Evolutionary conservation across 30 jellyfish, hydroid and myxozoan genomes (phyloP), one percentile per base, ranked within the genome.

Genomic region (Nemopilema nomurai): DNA sequence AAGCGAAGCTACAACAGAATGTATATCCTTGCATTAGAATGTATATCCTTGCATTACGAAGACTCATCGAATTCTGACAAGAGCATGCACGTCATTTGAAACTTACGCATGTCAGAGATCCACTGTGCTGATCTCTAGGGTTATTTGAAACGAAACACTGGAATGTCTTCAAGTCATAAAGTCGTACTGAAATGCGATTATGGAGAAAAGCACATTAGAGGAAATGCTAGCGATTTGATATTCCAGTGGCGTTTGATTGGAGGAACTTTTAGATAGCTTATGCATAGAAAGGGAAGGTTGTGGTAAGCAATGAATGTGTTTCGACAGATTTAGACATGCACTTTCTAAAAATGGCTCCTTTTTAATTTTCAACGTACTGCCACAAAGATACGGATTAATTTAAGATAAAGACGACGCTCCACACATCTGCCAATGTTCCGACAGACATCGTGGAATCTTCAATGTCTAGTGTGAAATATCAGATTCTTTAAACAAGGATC

Each of bases 71-170:
- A 6, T 41, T 41, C 13, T n/a, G n/a, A n/a, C n/a, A 41, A 13
- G 9, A 41, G 57, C 57, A 41, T 6, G 13, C 13, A 41, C 13
- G 13, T 41, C 57, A n/a, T 4, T 1, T 1, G 9, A 74, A 32
- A 41, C 98, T 84, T 82, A 94, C 99, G 51, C 97, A 84, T 4
- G 99, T 94, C 27, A 94, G 84, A 1, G 97, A 33, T 20, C 83
- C 97, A 20, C 85, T 62, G 68, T 96, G 99, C 69, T 91, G 98
- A 67, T 91, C 98, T 24, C 81, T 88, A 19, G 97, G 96, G 74
- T 87, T 90, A 73, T 98, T 71, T 19, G 99, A 90, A 82, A 91
- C 98, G 80, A 7, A 96, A 65, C 99, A 96, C 73, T 91, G 97
- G 51, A 91, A 74, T 4, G 98, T 96, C 51, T 71, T 91, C 81